A percentile compares a stretch with the other conserved stretches of the same genome.
Conservation (phyloP, 2,888 invertebrate species). For the Drosophila recens region DNA sequence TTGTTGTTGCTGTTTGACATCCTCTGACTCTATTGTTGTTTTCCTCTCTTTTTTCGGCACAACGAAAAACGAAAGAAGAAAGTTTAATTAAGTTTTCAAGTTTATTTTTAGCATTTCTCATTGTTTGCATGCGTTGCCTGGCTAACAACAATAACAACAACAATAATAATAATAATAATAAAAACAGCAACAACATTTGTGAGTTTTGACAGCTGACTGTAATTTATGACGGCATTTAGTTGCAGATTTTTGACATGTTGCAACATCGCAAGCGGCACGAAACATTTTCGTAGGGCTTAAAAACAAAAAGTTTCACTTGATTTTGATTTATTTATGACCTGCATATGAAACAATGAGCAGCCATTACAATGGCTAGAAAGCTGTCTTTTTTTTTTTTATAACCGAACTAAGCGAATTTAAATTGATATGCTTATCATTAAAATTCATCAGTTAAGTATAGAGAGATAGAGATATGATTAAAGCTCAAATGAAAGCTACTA, state of each 20-base stretch:
- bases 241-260: slow-evolving; percentile 66
- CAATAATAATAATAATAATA: slow-evolving; percentile 6
- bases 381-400: not conserved
- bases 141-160: slow-evolving; percentile 32
- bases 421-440: slow-evolving; percentile 29
- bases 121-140: slow-evolving; percentile 67
- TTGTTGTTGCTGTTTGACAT: slow-evolving; percentile 18
- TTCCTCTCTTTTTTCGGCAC: slow-evolving; percentile 16
- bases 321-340: slow-evolving; percentile 40
- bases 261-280: slow-evolving; percentile 24
- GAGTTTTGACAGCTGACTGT: slow-evolving; percentile 65
- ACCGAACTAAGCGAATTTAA: slow-evolving; percentile 17
- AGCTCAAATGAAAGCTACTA: too few species aligned
- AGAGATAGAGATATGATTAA: too few species aligned
- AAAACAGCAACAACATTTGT: slow-evolving; percentile 48
- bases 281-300: slow-evolving; percentile 29
- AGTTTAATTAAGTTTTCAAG: slow-evolving; percentile 77
- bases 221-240: slow-evolving; percentile 74
- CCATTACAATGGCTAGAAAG: slow-evolving; percentile 25
- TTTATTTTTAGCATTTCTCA: slow-evolving; percentile 72
- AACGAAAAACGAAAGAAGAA: slow-evolving; percentile 35
- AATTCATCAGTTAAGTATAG: slow-evolving; percentile 8
- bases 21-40: slow-evolving; percentile 30
- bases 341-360: slow-evolving; percentile 45
- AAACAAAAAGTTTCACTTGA: slow-evolving; percentile 34